A percentile compares a stretch with the other conserved stretches of the same genome.
Conservation (phyloP, 2,888 invertebrate species). For the Syrphus vitripennis region DNA sequence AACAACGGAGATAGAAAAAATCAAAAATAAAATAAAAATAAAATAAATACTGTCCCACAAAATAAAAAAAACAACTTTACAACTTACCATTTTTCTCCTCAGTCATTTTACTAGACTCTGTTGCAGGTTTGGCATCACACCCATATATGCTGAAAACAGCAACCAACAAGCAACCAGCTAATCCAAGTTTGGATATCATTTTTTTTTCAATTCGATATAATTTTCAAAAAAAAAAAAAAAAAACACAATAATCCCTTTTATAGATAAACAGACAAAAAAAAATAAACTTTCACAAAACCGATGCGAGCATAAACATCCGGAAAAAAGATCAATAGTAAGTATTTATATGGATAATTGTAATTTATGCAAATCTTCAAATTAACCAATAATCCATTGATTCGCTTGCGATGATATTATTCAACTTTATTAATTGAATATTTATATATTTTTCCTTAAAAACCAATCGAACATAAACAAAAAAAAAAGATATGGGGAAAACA, state of each 20-base stretch:
- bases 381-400: slow-evolving; percentile 17
- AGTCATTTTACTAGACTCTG: slow-evolving; percentile 57
- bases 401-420: slow-evolving; percentile 6
- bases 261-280: not conserved
- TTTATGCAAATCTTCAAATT: slow-evolving; percentile 45
- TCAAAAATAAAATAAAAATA: not conserved
- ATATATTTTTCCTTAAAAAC: slow-evolving; percentile 17
- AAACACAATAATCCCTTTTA: slow-evolving; percentile 49
- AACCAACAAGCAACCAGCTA: slow-evolving; percentile 52
- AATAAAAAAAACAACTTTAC: not conserved
- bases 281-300: slow-evolving; percentile 55
- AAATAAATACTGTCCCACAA: not conserved
- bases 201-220: slow-evolving; percentile 34
- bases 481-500: slow-evolving; percentile 25
- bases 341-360: not conserved
- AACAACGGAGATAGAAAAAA: not conserved
- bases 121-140: slow-evolving; percentile 57
- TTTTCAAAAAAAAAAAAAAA: not conserved
- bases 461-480: slow-evolving; percentile 25
- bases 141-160: slow-evolving; percentile 29
- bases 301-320: slow-evolving; percentile 36
- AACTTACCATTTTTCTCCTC: slow-evolving; percentile 62
- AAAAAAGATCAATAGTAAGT: slow-evolving; percentile 13
- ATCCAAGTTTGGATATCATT: slow-evolving; percentile 61
- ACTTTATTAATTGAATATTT: slow-evolving; percentile 3